Evolutionary conservation across 2,797 vertebrate species (phyloP).

Genomic region (Nyctibius grandis): DNA sequence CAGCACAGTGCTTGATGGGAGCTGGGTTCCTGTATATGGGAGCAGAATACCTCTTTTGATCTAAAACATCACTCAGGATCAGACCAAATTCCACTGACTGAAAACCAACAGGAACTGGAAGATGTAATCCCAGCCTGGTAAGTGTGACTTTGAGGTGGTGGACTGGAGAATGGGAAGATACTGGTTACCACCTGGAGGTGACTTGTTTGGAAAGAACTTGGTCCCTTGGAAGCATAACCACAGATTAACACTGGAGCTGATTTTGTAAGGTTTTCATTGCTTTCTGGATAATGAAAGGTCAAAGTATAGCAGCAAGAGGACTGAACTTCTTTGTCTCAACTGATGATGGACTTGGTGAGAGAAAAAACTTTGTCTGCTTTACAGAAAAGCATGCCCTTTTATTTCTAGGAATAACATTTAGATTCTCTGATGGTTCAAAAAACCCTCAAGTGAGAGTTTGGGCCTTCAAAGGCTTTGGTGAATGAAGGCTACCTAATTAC

Average conservation of each 20-base stretch:
- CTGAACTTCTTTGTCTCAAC: background rate
- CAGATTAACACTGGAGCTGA: background rate
- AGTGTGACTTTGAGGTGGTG: background rate
- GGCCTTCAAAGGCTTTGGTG: background rate
- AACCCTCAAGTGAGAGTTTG: background rate
- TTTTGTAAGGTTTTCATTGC: background rate
- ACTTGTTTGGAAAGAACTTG: background rate
- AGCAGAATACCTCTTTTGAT: background rate
- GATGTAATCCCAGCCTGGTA: background rate
- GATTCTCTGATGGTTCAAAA: background rate
- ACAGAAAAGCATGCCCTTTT: background rate
- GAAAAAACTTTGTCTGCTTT: background rate
- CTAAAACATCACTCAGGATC: background rate
- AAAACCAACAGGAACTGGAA: background rate
- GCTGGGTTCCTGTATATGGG: background rate
- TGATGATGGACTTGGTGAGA: background rate
- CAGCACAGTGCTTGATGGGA: background rate
- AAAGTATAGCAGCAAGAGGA: background rate
- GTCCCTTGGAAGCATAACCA: background rate
- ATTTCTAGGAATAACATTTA: background rate
- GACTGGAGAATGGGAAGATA: background rate
- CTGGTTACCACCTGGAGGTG: background rate
- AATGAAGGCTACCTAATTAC: background rate
- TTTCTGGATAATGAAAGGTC: background rate
- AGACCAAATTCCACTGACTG: background rate